Conservation (phyloP, 2,888 invertebrate genomes). For the Andrena marginata region DNA sequence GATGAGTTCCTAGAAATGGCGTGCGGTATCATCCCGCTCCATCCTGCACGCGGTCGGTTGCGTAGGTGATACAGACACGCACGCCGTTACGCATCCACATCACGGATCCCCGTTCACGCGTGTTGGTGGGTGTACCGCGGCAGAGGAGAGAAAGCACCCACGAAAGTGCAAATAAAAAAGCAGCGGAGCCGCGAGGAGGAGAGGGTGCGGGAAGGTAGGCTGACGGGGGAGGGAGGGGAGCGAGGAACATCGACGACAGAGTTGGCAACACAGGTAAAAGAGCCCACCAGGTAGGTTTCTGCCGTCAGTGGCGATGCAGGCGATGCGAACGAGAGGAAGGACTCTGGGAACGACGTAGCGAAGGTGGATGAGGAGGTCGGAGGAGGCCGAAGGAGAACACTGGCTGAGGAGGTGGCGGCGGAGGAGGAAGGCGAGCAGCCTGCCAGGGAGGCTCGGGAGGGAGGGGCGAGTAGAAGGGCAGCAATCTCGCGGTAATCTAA, state of each 20-base stretch:
- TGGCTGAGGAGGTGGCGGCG: slow-evolving; percentile 38
- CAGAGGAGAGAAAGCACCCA: neutral
- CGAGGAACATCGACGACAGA: slow-evolving; percentile 37
- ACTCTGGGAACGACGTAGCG: slow-evolving; percentile 74
- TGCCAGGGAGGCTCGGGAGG: slow-evolving; percentile 45
- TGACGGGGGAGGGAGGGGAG: slow-evolving; percentile 21
- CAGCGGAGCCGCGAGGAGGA: neutral
- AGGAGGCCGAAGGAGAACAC: slow-evolving; percentile 56
- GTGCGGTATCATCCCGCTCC: slow-evolving; percentile 79
- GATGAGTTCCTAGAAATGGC: slow-evolving; percentile 81
- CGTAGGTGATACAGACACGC: slow-evolving; percentile 79
- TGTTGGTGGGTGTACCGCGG: neutral
- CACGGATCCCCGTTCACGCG: slow-evolving; percentile 43
- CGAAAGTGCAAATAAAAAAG: neutral
- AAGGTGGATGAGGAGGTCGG: slow-evolving; percentile 64
- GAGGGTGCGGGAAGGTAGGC: neutral
- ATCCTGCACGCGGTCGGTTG: slow-evolving; percentile 74
- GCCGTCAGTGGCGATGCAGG: slow-evolving; percentile 63
- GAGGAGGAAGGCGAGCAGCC: slow-evolving; percentile 54
- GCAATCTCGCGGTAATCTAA: slow-evolving; percentile 84
- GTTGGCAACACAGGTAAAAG: slow-evolving; percentile 62
- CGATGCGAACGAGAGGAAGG: slow-evolving; percentile 73
- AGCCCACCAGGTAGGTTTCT: slow-evolving; percentile 71
- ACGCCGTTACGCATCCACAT: slow-evolving; percentile 57
- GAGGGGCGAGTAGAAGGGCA: slow-evolving; percentile 74